Percentiles rank a stretch among this genome's conserved stretches.
These are phyloP conservation scores for Tamias sibiricus DNA, from an alignment of 2,113 vertebrate species.

Conservation along the genomic window DNA sequence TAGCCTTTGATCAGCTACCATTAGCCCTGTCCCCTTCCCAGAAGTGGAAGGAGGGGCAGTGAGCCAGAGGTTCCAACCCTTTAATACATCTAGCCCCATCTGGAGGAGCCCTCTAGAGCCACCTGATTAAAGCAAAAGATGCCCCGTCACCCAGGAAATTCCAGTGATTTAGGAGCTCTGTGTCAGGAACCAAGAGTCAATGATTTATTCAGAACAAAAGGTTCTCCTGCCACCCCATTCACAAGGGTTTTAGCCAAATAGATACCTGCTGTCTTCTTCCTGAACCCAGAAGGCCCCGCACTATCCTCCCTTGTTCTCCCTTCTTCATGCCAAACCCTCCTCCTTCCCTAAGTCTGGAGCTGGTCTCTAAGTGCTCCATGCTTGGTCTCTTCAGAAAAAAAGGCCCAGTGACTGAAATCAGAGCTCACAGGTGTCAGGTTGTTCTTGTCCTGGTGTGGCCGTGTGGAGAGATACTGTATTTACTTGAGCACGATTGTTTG, in stretches of 20 bases:
- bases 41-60: background rate
- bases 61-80: background rate
- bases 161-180: background rate
- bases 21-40: background rate
- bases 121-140: background rate
- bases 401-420: background rate
- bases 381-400: background rate
- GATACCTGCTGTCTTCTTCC: background rate
- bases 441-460: background rate
- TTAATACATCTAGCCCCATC: background rate
- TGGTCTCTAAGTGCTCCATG: background rate
- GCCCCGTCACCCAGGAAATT: background rate
- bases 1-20: background rate
- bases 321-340: background rate
- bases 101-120: background rate
- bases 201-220: background rate
- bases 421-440: too few species aligned
- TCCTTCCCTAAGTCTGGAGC: background rate
- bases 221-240: background rate
- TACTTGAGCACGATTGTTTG: background rate
- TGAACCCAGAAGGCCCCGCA: too few species aligned
- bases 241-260: background rate
- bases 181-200: background rate
- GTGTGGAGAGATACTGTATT: background rate
- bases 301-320: fast-evolving